phyloP scores from a whole-genome alignment of 1,140 invertebrate species.

The Rhynchophorus ferrugineus region DNA sequence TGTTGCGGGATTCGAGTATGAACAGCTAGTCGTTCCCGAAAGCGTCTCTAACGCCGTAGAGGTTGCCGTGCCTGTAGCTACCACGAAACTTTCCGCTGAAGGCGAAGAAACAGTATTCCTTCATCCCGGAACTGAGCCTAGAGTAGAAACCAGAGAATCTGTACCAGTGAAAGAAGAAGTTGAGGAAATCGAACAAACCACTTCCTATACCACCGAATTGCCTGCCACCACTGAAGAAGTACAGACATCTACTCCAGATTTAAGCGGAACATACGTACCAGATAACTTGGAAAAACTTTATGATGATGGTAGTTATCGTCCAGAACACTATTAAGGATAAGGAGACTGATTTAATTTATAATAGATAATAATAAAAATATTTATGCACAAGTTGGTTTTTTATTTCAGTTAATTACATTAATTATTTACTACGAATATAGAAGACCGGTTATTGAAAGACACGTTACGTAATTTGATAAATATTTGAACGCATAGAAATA shows the following conservation, averaged over 20 bases:
- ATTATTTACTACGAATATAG: too few species aligned
- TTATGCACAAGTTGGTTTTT: too few species aligned
- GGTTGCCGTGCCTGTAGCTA: slow-evolving; percentile 6
- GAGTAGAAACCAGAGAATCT: slow-evolving; percentile 8
- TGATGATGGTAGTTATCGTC: slow-evolving; percentile 35
- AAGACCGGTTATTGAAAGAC: too few species aligned
- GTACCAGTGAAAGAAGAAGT: slow-evolving; percentile 3
- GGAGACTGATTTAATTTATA: not conserved
- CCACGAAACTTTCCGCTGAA: not conserved
- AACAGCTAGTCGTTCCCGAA: not conserved
- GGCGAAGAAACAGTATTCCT: slow-evolving; percentile 1
- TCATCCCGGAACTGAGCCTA: slow-evolving; percentile 3
- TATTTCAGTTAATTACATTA: too few species aligned
- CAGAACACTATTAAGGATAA: slow-evolving; percentile 7
- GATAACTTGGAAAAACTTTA: slow-evolving; percentile 30
- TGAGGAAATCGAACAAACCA: slow-evolving; percentile 2
- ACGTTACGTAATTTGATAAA: too few species aligned
- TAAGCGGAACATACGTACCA: slow-evolving; percentile 27
- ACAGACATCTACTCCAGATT: not conserved
- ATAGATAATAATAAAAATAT: too few species aligned
- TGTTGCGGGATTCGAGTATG: not conserved
- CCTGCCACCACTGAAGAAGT: not conserved
- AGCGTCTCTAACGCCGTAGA: not conserved
- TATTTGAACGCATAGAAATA: too few species aligned
- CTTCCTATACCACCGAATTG: not conserved